These are phyloP conservation scores for Thalassophryne amazonica DNA, from an alignment of 2,797 vertebrate genomes.

Conservation along the genomic window DNA sequence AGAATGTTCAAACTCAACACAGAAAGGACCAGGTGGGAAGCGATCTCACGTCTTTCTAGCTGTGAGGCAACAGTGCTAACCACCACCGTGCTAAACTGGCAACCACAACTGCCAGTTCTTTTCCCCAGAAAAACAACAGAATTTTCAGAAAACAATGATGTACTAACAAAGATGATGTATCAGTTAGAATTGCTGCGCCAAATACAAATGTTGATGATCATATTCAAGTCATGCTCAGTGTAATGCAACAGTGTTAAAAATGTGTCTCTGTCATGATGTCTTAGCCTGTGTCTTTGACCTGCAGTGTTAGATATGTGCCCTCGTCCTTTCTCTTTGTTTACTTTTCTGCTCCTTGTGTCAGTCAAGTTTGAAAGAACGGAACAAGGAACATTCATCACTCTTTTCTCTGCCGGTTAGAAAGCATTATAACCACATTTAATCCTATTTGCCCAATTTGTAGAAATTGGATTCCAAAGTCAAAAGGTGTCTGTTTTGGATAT, in stretches of 20 bases:
- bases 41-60: too few species aligned
- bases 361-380: slow-evolving; percentile 63
- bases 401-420: slow-evolving; percentile 23
- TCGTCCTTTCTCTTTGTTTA: slow-evolving; percentile 64
- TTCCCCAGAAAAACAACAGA: too few species aligned
- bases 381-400: slow-evolving; percentile 40
- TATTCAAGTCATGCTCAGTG: slow-evolving; percentile 76
- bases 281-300: slow-evolving; percentile 62
- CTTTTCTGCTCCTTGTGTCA: slow-evolving; percentile 71
- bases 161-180: too few species aligned
- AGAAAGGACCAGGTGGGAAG: too few species aligned
- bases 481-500: neutral
- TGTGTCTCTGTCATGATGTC: slow-evolving; percentile 60
- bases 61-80: too few species aligned
- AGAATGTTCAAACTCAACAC: too few species aligned
- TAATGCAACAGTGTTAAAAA: slow-evolving; percentile 35
- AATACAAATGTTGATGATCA: slow-evolving; percentile 39
- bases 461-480: neutral
- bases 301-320: slow-evolving; percentile 68
- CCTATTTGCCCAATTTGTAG: neutral
- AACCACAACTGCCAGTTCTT: too few species aligned
- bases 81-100: too few species aligned
- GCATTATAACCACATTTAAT: neutral
- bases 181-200: slow-evolving; percentile 26
- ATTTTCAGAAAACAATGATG: too few species aligned